Base-by-base conservation (phyloP, 2,888 invertebrate genomes). In the Matsumyia berberina region DNA sequence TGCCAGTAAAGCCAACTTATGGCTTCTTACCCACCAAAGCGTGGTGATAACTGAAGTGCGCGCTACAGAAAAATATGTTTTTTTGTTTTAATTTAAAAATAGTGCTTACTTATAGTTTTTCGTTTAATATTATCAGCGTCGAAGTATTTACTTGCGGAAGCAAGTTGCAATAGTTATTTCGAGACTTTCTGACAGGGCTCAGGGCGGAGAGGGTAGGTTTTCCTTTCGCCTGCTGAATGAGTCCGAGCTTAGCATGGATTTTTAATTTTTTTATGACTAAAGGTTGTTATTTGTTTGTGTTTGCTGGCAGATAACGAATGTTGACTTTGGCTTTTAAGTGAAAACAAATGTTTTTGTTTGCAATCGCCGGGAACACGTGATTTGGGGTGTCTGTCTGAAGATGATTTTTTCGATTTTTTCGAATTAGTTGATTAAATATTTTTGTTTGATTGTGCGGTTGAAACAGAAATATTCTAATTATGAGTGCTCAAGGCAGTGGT, bases 341-440 rank as follows among this genome's bases (percentile, higher is more conserved):
- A 60, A 60, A 60, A 39, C 58, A 42, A 60, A 60, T 60, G 58
- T 60, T 60, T 60, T 60, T 60, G 42, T 60, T 60, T 60, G 42
- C 39, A 42, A 17, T 8, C 9, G 11, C 4, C 5, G 29, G 15
- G 58, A 24, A 42, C 58, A 60, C 58, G 58, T 60, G 58, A 24
- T 15, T 35, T 31, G 12, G 5, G 4, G 5, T 15, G 33, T 24
- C 37, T 58, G 37, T 58, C 58, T 39, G 24, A 35, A 31, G 31
- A 53, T 31, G 12, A 29, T n/a, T 49, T 19, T 19, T 49, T 12
- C 29, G n/a, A 33, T 53, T 33, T 53, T 33, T 33, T 24, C 1
- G 5, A 31, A 53, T 53, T 12, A 7, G n/a, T 49, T 49, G 24
- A 29, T 24, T 24, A 53, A 53, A 33, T 31, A 53, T 53, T 19